Evolutionary conservation across 2,113 vertebrate genomes (phyloP), one percentile per base, ranked within the genome.

Genomic region (Taurulus bubalis): DNA sequence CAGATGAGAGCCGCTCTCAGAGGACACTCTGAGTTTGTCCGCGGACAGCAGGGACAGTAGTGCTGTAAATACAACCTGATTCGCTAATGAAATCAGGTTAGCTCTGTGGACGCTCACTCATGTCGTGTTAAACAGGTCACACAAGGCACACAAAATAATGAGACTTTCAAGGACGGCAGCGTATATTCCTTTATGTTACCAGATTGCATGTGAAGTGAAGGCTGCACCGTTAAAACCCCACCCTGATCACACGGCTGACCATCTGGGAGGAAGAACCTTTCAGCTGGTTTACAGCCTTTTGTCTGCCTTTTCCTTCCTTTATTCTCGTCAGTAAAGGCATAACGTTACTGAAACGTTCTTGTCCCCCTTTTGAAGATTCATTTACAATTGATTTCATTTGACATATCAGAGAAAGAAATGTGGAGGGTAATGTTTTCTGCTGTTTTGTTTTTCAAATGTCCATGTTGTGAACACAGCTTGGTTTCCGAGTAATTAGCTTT

Each of bases 61-160:
- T 8, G 67, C 20, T 71, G 53, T 63, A 42, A 85, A 90, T 85
- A 32, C 78, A 85, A 71, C 89, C 89, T 85, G 85, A 87, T 90
- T 89, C 84, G 77, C 74, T 82, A 34, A 71, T 81, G 62, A 89
- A 92, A 92, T 89, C 85, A 92, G 92, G 92, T 89, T 92, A 90
- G 79, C 68, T 73, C 71, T 69, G 55, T 77, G n/a, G 71, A 65
- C 76, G 64, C 69, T 59, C 71, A 10, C 40, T 78, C n/a, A 40
- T 77, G 26, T 78, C 63, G 49, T 67, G 77, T 83, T 83, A 85
- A 93, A 66, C 77, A 76, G 88, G 87, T 30, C 80, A 71, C 6
- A 7, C 12, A 0, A 45, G 30, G 28, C 70, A 32, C 42, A 78
- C 55, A 55, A 70, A 79, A 8, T 20, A 45, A 82, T 26, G 8